A percentile compares a stretch with the other conserved stretches of the same genome.
Evolutionary conservation across 1,140 invertebrate genomes (phyloP).

Genomic region (Diorhabda sublineata): DNA sequence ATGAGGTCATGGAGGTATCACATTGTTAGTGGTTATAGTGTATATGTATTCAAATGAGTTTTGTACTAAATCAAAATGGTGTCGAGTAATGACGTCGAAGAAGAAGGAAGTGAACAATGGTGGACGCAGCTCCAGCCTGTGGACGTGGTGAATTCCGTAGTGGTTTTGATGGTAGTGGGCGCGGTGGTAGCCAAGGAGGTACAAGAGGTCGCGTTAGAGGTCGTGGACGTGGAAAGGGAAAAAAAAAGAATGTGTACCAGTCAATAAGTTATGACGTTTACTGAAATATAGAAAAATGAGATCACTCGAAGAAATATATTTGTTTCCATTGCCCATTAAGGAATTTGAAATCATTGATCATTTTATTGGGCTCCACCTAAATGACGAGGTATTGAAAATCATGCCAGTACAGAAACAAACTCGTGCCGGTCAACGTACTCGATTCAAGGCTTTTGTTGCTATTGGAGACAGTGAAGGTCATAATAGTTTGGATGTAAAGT

Average conservation of each 20-base stretch:
- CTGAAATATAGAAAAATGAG: conserved; percentile 96
- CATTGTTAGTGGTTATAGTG: too few species aligned
- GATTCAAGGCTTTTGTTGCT: conserved; percentile 94
- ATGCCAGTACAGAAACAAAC: conserved; percentile 99
- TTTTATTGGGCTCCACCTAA: conserved; percentile 86
- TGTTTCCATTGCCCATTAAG: conserved; percentile 98
- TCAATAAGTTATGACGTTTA: conserved; percentile 95
- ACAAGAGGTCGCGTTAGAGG: conserved; percentile 60
- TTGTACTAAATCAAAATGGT: too few species aligned
- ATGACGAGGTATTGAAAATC: conserved; percentile 98
- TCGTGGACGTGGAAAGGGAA: conserved; percentile 86
- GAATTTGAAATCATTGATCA: conserved; percentile 98
- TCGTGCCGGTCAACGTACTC: conserved; percentile 96
- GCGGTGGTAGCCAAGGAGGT: background rate
- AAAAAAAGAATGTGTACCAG: conserved; percentile 97
- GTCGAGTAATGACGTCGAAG: too few species aligned
- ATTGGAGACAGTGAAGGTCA: conserved; percentile 99
- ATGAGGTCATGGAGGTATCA: too few species aligned
- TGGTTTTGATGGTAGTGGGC: background rate
- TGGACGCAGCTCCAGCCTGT: too few species aligned
- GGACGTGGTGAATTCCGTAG: too few species aligned
- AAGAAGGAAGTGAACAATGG: too few species aligned
- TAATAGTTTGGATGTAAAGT: conserved; percentile 98
- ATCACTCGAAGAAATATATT: conserved; percentile 94
- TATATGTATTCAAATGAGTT: too few species aligned